Base-by-base conservation (phyloP, 2,888 invertebrate species). In the Endomychus coccineus region DNA sequence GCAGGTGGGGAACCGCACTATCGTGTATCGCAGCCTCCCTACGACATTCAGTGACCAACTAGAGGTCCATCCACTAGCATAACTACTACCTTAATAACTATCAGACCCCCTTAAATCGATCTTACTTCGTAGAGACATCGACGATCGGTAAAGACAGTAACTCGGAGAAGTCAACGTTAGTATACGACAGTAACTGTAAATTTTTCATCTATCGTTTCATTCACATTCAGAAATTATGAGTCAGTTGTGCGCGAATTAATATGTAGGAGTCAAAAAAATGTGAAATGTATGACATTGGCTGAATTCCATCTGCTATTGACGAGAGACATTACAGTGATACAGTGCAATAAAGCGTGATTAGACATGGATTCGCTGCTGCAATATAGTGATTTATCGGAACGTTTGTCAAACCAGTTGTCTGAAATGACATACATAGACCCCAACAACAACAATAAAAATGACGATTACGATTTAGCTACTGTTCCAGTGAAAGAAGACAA, bases 401-500 rank as follows among this genome's bases (percentile, higher is more conserved):
- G 53, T 7, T 44, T 54, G 4, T 43, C 49, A 7, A 32, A 44
- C 6, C 42, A 49, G 22, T 34, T 47, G 5, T 21, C 41, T 3
- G 50, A 54, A 27, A 45, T 51, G 39, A 45, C 52, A 10, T 62
- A 54, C 42, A 56, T 62, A 14, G 67, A 67, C 48, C 52, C 61
- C 16, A 66, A 64, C 44, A 68, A 66, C 46, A 67, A 68, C 46
- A 64, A 61, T 45, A 61, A 60, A 42, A 64, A 67, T 40, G 59
- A 58, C 28, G 57, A 56, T 24, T 50, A 48, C 37, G 54, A 40
- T 31, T 48, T 41, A 29, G 45, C 41, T 34, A 46, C 25, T 16
- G 29, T 44, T 4, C 43, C 47, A 11, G 34, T 34, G 36, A 64
- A 58, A 42, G 68, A 53, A 45, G 77, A 77, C 50, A 77, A 80